phyloP scores from a whole-genome alignment of 37 sponge, comb jelly and placozoan species.

The Chondrosia reniformis region DNA sequence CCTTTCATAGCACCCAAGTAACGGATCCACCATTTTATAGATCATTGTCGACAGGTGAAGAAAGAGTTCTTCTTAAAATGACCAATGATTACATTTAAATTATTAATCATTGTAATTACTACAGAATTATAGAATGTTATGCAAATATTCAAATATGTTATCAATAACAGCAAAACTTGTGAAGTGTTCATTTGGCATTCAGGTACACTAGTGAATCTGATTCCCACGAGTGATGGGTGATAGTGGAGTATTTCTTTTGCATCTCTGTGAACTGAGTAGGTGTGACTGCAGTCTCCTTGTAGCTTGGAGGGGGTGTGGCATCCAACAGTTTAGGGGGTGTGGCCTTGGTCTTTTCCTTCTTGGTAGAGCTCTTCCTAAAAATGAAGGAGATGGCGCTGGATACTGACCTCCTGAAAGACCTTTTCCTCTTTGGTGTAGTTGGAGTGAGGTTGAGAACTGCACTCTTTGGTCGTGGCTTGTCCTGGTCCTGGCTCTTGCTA shows the following conservation, averaged over 20 bases:
- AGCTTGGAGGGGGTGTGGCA: neutral
- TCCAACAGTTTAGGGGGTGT: neutral
- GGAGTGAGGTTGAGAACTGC: neutral
- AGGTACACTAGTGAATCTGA: neutral
- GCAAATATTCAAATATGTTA: neutral
- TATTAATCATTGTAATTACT: too few relatives aligned
- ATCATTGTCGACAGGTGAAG: too few relatives aligned
- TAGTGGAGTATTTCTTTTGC: neutral
- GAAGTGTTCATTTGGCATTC: neutral
- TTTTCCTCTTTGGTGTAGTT: neutral
- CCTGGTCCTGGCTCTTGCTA: neutral
- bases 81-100: too few relatives aligned
- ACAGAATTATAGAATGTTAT: too few relatives aligned
- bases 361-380: neutral
- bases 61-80: too few relatives aligned
- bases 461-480: neutral
- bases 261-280: neutral
- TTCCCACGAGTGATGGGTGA: neutral
- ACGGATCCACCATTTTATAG: too few relatives aligned
- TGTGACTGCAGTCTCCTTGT: neutral
- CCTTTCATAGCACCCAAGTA: conserved; percentile 1
- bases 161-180: neutral
- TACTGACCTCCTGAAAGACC: neutral
- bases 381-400: neutral
- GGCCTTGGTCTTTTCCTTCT: neutral